Conservation (phyloP, 1,140 invertebrate species). For the Pachyrhynchus sulphureomaculatus region DNA sequence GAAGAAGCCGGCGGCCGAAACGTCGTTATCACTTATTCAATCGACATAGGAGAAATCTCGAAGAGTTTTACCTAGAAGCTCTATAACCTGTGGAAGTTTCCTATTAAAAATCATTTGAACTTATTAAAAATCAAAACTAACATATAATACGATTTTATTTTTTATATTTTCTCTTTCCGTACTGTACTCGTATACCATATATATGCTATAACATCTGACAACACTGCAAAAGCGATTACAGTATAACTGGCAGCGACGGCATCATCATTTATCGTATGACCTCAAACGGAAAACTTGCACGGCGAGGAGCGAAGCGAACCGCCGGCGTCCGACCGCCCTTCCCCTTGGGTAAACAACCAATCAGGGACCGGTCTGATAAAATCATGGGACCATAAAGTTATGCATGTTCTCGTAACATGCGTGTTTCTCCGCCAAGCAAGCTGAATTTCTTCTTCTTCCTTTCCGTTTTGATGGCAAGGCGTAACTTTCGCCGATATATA, state of each 20-base stretch:
- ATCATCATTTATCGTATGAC: slow-evolving; percentile 45
- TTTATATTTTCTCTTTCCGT: too few relatives aligned
- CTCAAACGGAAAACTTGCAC: slow-evolving; percentile 32
- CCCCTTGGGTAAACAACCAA: slow-evolving; percentile 51
- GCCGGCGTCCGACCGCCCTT: slow-evolving; percentile 39
- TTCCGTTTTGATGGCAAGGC: neutral
- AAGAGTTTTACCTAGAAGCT: too few relatives aligned
- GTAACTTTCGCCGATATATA: neutral
- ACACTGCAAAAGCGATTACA: slow-evolving; percentile 13
- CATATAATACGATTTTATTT: too few relatives aligned
- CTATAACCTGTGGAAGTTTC: too few relatives aligned
- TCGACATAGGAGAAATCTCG: too few relatives aligned
- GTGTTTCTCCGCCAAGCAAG: slow-evolving; percentile 35
- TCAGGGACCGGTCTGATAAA: slow-evolving; percentile 50
- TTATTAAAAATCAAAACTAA: too few relatives aligned
- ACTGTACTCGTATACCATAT: too few relatives aligned
- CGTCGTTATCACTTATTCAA: too few relatives aligned
- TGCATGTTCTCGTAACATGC: slow-evolving; percentile 46
- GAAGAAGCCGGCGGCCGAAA: too few relatives aligned
- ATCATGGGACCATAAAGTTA: slow-evolving; percentile 52
- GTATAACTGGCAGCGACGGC: slow-evolving; percentile 15
- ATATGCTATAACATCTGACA: neutral
- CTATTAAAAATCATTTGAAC: too few relatives aligned
- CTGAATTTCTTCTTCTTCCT: slow-evolving; percentile 8
- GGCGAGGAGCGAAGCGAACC: slow-evolving; percentile 27